Evolutionary conservation across 2,888 invertebrate genomes (phyloP).

Genomic region (Scaptodrosophila latifasciaeformis): DNA sequence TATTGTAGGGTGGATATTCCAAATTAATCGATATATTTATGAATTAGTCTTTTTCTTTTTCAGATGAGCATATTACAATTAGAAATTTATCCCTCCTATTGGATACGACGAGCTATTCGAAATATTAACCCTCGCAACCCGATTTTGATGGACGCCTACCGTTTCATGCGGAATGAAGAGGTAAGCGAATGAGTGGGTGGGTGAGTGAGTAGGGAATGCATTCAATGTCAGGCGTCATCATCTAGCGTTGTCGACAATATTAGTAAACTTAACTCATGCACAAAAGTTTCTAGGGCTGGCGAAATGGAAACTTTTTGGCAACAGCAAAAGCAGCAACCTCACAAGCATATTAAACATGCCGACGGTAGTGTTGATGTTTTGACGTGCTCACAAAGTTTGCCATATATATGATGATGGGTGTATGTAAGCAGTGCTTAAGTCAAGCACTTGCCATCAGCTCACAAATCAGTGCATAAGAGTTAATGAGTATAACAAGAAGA

Average conservation of each 20-base stretch:
- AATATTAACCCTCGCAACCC: slow-evolving; percentile 61
- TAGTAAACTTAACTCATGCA: slow-evolving; percentile 62
- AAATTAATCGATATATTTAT: too few species aligned
- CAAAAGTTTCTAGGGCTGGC: slow-evolving; percentile 39
- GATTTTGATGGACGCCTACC: slow-evolving; percentile 65
- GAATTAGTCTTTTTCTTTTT: slow-evolving; percentile 16
- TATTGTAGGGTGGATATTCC: not conserved
- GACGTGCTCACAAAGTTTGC: slow-evolving; percentile 58
- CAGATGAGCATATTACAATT: slow-evolving; percentile 69
- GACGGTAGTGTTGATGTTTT: slow-evolving; percentile 60
- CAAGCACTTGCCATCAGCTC: slow-evolving; percentile 54
- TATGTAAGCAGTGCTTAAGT: slow-evolving; percentile 16
- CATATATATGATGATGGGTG: slow-evolving; percentile 2
- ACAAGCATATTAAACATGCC: slow-evolving; percentile 63
- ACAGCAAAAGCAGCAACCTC: slow-evolving; percentile 35
- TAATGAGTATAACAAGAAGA: slow-evolving; percentile 49
- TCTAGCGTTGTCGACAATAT: slow-evolving; percentile 67
- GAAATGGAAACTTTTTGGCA: not conserved
- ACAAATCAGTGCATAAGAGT: slow-evolving; percentile 56
- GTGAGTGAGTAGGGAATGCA: too few species aligned
- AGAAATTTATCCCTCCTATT: slow-evolving; percentile 72
- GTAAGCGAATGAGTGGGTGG: too few species aligned
- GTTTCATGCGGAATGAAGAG: slow-evolving; percentile 72
- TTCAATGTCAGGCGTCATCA: too few species aligned
- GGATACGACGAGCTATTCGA: slow-evolving; percentile 71